Evolutionary conservation across 2,797 vertebrate species (phyloP), one percentile per base, ranked within the genome.

Genomic region (Oryzias dopingdopingensis): DNA sequence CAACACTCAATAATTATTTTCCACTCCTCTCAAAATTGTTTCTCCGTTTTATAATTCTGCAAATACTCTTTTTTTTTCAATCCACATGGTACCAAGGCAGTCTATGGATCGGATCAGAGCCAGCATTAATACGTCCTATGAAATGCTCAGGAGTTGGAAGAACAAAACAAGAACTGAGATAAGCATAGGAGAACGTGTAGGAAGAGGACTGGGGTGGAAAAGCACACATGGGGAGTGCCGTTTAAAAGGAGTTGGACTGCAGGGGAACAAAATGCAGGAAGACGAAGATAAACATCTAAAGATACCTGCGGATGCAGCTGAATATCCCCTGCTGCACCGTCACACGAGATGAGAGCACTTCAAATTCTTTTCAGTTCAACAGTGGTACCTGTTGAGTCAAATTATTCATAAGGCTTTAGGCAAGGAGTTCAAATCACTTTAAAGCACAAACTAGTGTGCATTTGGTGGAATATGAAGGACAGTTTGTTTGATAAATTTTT

Each of bases 401-500:
- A 77, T 72, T 26, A 52, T 50, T 20, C 53, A 37, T 10, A 24
- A 43, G 32, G 52, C 62, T 65, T 23, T 67, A 6, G n/a, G 56
- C 51, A 64, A 71, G 61, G 47, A n/a, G 49, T 23, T 51, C 45
- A 14, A 47, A 18, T 56, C 51, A 61, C 51, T 23, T 49, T 43
- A 64, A 60, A 59, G 60, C 44, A 63, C 44, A 59, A 40, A 73
- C 62, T 37, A 49, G 29, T 1, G 41, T 20, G 46, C 14, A 32
- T 48, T 57, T 43, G 58, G 26, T 15, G 2, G 44, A 45, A 29
- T 43, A 22, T 1, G 2, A 23, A 65, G 46, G 46, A 43, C 59
- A 60, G 66, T 59, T 56, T 62, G 52, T 85, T 87, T 83, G 60
- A 74, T 40, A 42, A 56, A 52, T 59, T 83, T 77, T 77, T 61